Conservation (phyloP, 2,888 invertebrate genomes). For the Auanema freiburgensis region DNA sequence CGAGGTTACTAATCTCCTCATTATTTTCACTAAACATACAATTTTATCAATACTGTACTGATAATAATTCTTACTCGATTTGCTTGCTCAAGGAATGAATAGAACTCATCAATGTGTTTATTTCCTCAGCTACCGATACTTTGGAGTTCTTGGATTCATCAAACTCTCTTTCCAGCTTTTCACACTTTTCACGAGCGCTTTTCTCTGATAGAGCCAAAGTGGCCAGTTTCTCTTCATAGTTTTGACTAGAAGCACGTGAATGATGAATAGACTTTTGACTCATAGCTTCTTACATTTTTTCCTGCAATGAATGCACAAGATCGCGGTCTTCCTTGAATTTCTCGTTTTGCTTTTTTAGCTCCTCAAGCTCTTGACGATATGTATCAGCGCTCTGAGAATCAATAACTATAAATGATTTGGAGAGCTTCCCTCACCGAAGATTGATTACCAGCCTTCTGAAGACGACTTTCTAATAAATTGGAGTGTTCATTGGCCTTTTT, state of each 20-base stretch:
- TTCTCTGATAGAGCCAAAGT: slow-evolving; percentile 19
- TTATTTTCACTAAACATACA: slow-evolving; percentile 15
- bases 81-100: slow-evolving; percentile 41
- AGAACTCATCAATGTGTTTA: slow-evolving; percentile 49
- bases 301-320: too few relatives aligned
- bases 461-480: slow-evolving; percentile 14
- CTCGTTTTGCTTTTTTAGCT: slow-evolving; percentile 7
- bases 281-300: too few relatives aligned
- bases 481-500: slow-evolving; percentile 25
- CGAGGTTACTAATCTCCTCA: slow-evolving; percentile 22
- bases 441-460: slow-evolving; percentile 18
- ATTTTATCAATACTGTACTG: too few relatives aligned
- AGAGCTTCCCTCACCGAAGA: slow-evolving; percentile 16
- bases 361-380: not conserved
- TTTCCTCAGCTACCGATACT: slow-evolving; percentile 48
- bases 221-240: slow-evolving; percentile 24
- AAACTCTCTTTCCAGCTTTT: not conserved
- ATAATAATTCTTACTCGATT: slow-evolving; percentile 22
- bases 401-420: slow-evolving; percentile 6
- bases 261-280: too few relatives aligned
- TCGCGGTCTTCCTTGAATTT: not conserved
- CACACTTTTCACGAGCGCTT: not conserved
- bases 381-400: not conserved
- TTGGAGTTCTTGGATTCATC: slow-evolving; percentile 7
- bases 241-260: not conserved